These are phyloP conservation scores for Diachrysia chrysitis DNA, from an alignment of 2,888 invertebrate species.

Conservation along the genomic window DNA sequence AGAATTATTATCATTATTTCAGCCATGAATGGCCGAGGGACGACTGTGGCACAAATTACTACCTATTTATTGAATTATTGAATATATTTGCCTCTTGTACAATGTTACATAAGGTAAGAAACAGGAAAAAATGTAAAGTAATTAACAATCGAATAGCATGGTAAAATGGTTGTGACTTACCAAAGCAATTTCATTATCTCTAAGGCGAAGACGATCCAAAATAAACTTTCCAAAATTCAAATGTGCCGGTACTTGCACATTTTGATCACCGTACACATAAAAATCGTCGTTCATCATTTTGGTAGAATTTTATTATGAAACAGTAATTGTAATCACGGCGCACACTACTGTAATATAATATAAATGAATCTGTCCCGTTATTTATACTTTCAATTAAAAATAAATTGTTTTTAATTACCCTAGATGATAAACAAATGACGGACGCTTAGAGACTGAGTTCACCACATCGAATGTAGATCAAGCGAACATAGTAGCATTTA, in stretches of 20 bases:
- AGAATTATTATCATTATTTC: too few species aligned
- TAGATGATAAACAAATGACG: conserved; percentile 11
- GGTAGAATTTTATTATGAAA: neutral
- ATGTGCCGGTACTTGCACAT: conserved; percentile 75
- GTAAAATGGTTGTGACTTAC: conserved; percentile 61
- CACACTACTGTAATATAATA: neutral
- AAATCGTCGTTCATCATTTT: conserved; percentile 66
- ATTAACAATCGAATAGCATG: too few species aligned
- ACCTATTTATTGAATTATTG: too few species aligned
- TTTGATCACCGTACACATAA: conserved; percentile 71
- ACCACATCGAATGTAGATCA: conserved; percentile 14
- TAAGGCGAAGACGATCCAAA: conserved; percentile 66
- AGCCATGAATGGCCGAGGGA: too few species aligned
- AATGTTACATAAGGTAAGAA: too few species aligned
- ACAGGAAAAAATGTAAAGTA: too few species aligned
- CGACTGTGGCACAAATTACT: too few species aligned
- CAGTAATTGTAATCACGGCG: neutral
- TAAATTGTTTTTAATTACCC: conserved; percentile 18
- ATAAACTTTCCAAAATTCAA: conserved; percentile 79
- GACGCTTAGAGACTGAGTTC: conserved; percentile 8
- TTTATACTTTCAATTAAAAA: conserved; percentile 15
- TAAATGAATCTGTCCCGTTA: conserved; percentile 3
- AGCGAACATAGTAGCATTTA: conserved; percentile 8
- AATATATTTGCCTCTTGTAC: too few species aligned
- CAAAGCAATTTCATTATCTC: conserved; percentile 68